Percentiles rank a stretch among this genome's conserved stretches.
phyloP scores from a whole-genome alignment of 1,140 invertebrate genomes.

The Zaprionus nigranus region DNA sequence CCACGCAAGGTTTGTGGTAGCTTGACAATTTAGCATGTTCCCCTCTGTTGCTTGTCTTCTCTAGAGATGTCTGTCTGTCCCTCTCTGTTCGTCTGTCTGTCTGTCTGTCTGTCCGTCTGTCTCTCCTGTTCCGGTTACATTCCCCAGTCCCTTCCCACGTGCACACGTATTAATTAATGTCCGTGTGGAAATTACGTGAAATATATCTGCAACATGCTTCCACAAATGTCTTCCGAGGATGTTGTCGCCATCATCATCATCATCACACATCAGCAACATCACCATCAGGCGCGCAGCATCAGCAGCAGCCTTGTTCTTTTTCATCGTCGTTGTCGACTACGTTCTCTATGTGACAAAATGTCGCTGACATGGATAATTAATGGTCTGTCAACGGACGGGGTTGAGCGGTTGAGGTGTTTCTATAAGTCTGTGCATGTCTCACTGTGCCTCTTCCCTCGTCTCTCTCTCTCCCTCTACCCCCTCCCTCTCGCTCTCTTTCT shows the following conservation, averaged over 20 bases:
- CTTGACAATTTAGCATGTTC: slow-evolving; percentile 58
- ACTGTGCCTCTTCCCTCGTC: neutral
- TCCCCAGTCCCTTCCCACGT: slow-evolving; percentile 19
- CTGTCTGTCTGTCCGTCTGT: neutral
- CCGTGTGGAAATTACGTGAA: slow-evolving; percentile 80
- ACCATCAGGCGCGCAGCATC: slow-evolving; percentile 3
- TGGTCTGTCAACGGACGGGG: slow-evolving; percentile 58
- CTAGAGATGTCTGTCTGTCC: neutral
- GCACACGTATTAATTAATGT: slow-evolving; percentile 76
- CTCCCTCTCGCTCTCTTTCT: too few relatives aligned
- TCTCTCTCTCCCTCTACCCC: neutral
- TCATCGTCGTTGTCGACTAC: slow-evolving; percentile 19
- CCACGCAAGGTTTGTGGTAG: slow-evolving; percentile 37
- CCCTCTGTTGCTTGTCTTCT: neutral
- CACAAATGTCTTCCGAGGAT: slow-evolving; percentile 64
- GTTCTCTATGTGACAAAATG: slow-evolving; percentile 75
- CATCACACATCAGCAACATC: slow-evolving; percentile 15
- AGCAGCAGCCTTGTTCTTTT: slow-evolving; percentile 22
- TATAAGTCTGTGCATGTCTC: slow-evolving; percentile 21
- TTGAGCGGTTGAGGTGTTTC: slow-evolving; percentile 10
- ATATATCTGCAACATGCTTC: slow-evolving; percentile 74
- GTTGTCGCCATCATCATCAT: slow-evolving; percentile 40
- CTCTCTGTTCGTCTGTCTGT: slow-evolving; percentile 2
- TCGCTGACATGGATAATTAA: slow-evolving; percentile 82
- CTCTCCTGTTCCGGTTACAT: slow-evolving; percentile 46